Percentiles rank a stretch among this genome's conserved stretches.
Conservation (phyloP, 2,888 invertebrate genomes). For the Cerceris rybyensis region DNA sequence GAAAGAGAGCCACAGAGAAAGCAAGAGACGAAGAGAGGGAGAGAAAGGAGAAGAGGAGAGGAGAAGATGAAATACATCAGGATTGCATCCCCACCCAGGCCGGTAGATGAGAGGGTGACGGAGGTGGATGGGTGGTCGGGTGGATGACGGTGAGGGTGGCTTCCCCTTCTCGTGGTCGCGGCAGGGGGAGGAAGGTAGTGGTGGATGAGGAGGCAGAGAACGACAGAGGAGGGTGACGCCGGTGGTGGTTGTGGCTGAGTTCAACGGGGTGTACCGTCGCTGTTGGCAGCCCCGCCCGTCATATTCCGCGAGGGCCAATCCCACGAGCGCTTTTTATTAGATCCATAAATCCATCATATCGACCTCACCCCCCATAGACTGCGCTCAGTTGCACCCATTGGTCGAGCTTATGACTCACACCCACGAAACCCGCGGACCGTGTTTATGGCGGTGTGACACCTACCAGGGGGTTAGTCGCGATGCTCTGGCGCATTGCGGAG, state of each 20-base stretch:
- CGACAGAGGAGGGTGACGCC: constrained; percentile 53
- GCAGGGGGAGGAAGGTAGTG: constrained; percentile 55
- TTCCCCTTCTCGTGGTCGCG: constrained; percentile 69
- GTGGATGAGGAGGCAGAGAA: constrained; percentile 52
- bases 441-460: constrained; percentile 53
- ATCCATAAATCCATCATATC: constrained; percentile 93
- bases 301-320: constrained; percentile 81
- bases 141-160: constrained; percentile 41
- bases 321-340: constrained; percentile 84
- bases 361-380: constrained; percentile 69
- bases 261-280: constrained; percentile 76
- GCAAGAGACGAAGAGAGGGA: constrained; percentile 41
- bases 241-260: constrained; percentile 76
- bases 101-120: constrained; percentile 13
- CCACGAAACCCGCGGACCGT: constrained; percentile 19
- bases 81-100: constrained; percentile 72
- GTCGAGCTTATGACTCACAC: constrained; percentile 64
- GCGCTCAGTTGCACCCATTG: constrained; percentile 63
- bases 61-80: constrained; percentile 77
- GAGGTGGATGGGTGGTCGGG: constrained; percentile 51
- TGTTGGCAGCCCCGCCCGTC: constrained; percentile 80
- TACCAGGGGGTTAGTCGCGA: constrained; percentile 26
- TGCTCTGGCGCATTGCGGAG: constrained; percentile 82
- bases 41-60: constrained; percentile 65
- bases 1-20: constrained; percentile 4